These are phyloP conservation scores for Xenus cinereus DNA, from an alignment of 2,113 vertebrate species.

Conservation along the genomic window DNA sequence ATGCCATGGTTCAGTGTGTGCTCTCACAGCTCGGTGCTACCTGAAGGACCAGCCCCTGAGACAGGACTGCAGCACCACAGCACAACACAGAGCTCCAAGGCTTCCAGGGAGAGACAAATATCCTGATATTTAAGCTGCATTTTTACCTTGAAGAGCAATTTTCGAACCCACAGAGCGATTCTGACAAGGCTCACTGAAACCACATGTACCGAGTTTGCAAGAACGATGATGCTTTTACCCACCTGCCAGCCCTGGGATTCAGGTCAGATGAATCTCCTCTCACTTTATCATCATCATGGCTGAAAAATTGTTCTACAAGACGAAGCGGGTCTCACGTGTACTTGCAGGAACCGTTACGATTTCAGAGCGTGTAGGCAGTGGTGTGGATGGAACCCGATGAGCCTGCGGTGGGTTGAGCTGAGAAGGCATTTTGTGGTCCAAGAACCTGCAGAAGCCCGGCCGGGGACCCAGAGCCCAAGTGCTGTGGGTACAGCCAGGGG, in stretches of 20 bases:
- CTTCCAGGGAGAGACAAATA: background rate
- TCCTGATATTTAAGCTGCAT: background rate
- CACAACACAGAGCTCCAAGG: background rate
- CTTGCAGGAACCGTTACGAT: background rate
- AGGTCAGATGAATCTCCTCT: background rate
- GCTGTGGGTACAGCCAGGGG: background rate
- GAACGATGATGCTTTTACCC: background rate
- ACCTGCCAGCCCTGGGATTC: background rate
- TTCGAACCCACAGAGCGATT: background rate
- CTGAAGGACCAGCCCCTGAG: background rate
- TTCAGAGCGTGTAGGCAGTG: fast-evolving
- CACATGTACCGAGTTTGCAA: background rate
- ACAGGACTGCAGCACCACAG: background rate
- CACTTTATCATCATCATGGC: background rate
- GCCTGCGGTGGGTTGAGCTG: background rate
- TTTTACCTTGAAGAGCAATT: slow-evolving; percentile 23
- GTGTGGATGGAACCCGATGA: fast-evolving
- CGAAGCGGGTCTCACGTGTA: fast-evolving
- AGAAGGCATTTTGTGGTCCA: background rate
- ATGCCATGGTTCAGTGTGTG: fast-evolving
- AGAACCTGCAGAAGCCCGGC: background rate
- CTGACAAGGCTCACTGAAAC: background rate
- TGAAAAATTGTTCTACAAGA: background rate
- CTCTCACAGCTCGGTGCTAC: background rate
- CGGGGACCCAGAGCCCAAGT: background rate